A percentile compares a stretch with the other conserved stretches of the same genome.
These are phyloP conservation scores for Lepisosteus osseus DNA, from an alignment of 2,113 vertebrate genomes.

Conservation along the genomic window DNA sequence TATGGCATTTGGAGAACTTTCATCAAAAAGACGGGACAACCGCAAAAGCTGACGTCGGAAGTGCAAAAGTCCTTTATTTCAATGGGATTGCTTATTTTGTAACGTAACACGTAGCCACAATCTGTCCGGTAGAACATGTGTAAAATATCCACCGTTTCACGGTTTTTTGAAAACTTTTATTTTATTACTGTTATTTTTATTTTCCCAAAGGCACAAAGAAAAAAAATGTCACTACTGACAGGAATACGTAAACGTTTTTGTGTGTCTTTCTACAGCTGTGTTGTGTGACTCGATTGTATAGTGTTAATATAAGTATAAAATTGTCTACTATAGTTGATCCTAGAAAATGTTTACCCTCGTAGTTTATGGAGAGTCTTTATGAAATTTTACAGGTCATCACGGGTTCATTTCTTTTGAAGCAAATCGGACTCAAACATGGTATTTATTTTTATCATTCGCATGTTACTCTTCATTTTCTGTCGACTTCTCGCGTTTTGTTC, in stretches of 20 bases:
- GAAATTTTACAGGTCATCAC: constrained; percentile 80
- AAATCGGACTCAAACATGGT: constrained; percentile 78
- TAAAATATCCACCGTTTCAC: not conserved
- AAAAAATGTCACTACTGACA: constrained; percentile 83
- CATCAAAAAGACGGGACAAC: too few relatives aligned
- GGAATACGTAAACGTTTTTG: constrained; percentile 85
- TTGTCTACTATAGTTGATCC: constrained; percentile 86
- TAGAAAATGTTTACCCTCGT: constrained; percentile 86
- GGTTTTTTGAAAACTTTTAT: constrained; percentile 25
- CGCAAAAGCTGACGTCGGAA: too few relatives aligned
- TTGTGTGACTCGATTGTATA: constrained; percentile 97
- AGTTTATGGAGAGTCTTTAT: constrained; percentile 88
- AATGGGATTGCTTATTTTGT: too few relatives aligned
- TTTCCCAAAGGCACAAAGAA: constrained; percentile 86
- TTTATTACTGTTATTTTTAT: constrained; percentile 31
- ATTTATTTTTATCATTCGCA: constrained; percentile 95
- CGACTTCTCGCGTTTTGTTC: constrained; percentile 66
- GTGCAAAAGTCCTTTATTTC: too few relatives aligned
- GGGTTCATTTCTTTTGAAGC: constrained; percentile 72
- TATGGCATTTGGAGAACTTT: not conserved
- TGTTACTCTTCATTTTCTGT: constrained; percentile 73
- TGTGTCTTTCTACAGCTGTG: constrained; percentile 96
- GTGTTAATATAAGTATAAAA: constrained; percentile 93
- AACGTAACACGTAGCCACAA: too few relatives aligned
- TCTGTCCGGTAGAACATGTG: not conserved